These are phyloP conservation scores for Sussaba pulchella DNA, from an alignment of 2,888 invertebrate genomes.

Conservation along the genomic window DNA sequence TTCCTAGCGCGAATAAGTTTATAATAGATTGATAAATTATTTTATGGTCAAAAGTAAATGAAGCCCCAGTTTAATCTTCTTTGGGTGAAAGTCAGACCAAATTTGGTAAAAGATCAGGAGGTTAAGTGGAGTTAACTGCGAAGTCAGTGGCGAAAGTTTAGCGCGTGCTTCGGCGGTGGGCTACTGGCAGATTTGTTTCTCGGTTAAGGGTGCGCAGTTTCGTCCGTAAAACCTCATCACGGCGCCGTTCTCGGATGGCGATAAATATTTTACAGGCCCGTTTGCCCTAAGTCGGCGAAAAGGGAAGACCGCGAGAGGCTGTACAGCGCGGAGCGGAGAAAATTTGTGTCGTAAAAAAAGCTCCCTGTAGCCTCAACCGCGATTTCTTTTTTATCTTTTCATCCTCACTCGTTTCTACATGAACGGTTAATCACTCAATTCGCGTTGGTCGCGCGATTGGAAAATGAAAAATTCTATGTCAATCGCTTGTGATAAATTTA, in stretches of 20 bases:
- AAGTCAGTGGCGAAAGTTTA: constrained; percentile 5
- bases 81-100: background rate
- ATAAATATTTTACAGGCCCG: constrained; percentile 59
- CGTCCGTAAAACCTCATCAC: constrained; percentile 26
- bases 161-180: background rate
- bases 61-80: background rate
- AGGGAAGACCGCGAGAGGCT: constrained; percentile 6
- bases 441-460: background rate
- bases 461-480: background rate
- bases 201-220: constrained; percentile 17
- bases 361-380: constrained; percentile 34
- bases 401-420: constrained; percentile 28
- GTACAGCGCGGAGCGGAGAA: constrained; percentile 7
- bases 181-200: constrained; percentile 38
- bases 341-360: constrained; percentile 50
- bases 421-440: constrained; percentile 24
- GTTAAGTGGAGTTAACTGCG: background rate
- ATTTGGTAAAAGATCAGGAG: background rate
- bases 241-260: constrained; percentile 8
- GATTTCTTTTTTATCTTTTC: constrained; percentile 28
- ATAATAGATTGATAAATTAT: background rate
- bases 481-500: constrained; percentile 4
- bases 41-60: background rate
- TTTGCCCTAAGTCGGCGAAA: constrained; percentile 24
- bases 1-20: background rate